Base-by-base conservation (phyloP, 2,113 vertebrate species). In the Dolichallabes microphthalmus region DNA sequence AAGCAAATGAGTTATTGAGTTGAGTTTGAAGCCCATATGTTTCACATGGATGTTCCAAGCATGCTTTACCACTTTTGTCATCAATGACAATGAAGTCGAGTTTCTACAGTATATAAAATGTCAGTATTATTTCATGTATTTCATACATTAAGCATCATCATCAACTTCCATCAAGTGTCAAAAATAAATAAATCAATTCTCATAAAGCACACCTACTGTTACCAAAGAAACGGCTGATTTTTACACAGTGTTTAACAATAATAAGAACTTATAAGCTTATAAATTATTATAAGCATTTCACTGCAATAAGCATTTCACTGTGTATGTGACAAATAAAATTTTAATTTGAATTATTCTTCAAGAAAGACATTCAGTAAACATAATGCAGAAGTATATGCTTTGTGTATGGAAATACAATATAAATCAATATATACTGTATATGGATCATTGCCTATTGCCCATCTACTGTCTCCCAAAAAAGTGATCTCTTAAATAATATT, bases 341-440 rank as follows among this genome's bases (percentile, higher is more conserved):
- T n/a, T n/a, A n/a, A n/a, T n/a, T n/a, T n/a, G n/a, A 84, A 45
- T 64, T 64, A 82, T 30, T 64, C 55, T 60, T 85, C 20, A 50
- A 83, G 61, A 68, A 60, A 81, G 55, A 45, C 82, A 79, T 82
- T 63, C 10, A 14, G 68, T 22, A 86, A n/a, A 87, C 14, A 3
- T 68, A 73, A 82, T 83, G 61, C 87, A 86, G 27, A 84, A 86
- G 82, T 82, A 69, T 61, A 83, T 52, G 63, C 69, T 9, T 86
- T 86, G 80, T 30, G 57, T 52, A 20, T 57, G 84, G 63, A 80
- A 78, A 63, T 64, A 76, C 78, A 63, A 80, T 39, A 55, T 50
- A 57, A 85, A 85, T 61, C 64, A 76, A 84, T 79, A 55, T 17
- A 61, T 69, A 45, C 45, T 45, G 45, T 45, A 61, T 69, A 78